These are phyloP conservation scores for Platyscapa corneri DNA, from an alignment of 1,140 invertebrate species.

Conservation along the genomic window DNA sequence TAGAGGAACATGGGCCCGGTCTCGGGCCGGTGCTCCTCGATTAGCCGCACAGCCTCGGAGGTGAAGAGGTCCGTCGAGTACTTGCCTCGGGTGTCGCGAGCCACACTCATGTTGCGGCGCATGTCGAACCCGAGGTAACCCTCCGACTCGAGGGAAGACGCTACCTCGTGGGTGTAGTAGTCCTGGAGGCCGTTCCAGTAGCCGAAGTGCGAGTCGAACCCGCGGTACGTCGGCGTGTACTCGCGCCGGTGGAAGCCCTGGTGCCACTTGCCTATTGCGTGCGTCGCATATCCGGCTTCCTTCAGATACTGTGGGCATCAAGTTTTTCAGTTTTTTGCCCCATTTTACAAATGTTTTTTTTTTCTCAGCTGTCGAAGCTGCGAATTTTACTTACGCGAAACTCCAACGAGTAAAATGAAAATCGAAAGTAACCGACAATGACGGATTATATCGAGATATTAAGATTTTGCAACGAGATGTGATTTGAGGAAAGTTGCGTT, in stretches of 20 bases:
- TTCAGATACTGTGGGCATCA: conserved; percentile 76
- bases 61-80: conserved; percentile 89
- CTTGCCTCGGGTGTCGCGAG: conserved; percentile 76
- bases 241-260: conserved; percentile 82
- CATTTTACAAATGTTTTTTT: too few species aligned
- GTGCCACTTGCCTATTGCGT: conserved; percentile 95
- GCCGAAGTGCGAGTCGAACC: conserved; percentile 90
- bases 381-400: too few species aligned
- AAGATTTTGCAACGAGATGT: too few species aligned
- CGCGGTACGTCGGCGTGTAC: conserved; percentile 85
- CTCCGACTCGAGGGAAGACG: conserved; percentile 75
- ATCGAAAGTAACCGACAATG: too few species aligned
- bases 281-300: conserved; percentile 85
- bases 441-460: too few species aligned
- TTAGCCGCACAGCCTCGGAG: conserved; percentile 81
- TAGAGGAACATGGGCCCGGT: conserved; percentile 84
- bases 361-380: too few species aligned
- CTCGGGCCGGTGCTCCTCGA: conserved; percentile 78
- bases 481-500: too few species aligned
- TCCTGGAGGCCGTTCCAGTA: conserved; percentile 89
- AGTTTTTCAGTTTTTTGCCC: neutral
- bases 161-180: conserved; percentile 84
- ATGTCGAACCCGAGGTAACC: conserved; percentile 79
- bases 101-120: conserved; percentile 78
- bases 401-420: too few species aligned